Evolutionary conservation across 2,113 vertebrate genomes (phyloP), one percentile per base, ranked within the genome.

Genomic region (Clarias macrocephalus): DNA sequence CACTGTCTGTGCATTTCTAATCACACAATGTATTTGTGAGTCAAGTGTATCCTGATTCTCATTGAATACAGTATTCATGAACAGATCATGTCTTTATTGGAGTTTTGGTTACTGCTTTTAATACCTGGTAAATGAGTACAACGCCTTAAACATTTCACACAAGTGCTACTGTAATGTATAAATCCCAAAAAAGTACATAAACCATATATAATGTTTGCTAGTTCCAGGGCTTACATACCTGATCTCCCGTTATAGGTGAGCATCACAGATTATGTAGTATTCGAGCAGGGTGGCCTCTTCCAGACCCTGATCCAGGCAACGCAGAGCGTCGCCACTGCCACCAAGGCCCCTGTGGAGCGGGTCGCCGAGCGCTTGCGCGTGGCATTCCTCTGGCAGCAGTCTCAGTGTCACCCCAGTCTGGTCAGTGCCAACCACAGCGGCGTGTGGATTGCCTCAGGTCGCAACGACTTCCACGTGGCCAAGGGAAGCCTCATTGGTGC

Each of bases 241-340:
- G 19, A 56, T 83, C n/a, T 21, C 13, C 25, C 83, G 16, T 81
- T 48, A 13, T 85, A 99, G 98, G 97, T 99, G 91, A 97, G 97
- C 93, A 97, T 99, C 89, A 98, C 97, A 0, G 98, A 99, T 95
- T 99, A 99, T 33, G 97, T 98, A 73, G 96, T 99, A 70, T 98
- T 99, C 30, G 98, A 99, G 90, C 98, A 98, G 93, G 96, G 96
- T 91, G 97, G 97, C 90, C 87, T 99, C 6, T 98, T 99, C 94
- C 98, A 99, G 94, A 98, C 97, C 0, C 94, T 99, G 76, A 95
- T 99, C 88, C 97, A 97, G 42, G 97, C 98, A 85, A 99, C 98
- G 0, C 98, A 99, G 16, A 97, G 96, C 0, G 96, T 99, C 83
- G 97, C 97, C 83, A 96, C 96, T 0, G 98, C 94, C 12, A 97